A percentile compares a stretch with the other conserved stretches of the same genome.
Evolutionary conservation across 2,113 vertebrate genomes (phyloP).

Genomic region (Pluvianellus socialis): DNA sequence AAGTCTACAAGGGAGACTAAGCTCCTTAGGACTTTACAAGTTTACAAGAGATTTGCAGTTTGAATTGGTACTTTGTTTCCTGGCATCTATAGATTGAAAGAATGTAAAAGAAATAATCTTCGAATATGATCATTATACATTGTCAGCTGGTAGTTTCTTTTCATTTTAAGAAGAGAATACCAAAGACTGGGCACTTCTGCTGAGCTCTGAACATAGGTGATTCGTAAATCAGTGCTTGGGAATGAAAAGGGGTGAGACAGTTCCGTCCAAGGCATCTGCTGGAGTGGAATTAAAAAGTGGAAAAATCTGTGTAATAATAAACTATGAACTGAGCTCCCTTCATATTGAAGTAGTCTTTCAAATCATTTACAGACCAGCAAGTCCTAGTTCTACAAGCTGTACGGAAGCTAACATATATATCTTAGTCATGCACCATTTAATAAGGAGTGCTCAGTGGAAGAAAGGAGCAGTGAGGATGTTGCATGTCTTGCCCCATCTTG

Average conservation of each 20-base stretch:
- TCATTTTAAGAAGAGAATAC: neutral
- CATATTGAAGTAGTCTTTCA: neutral
- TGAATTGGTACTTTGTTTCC: slow-evolving; percentile 47
- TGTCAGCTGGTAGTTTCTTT: neutral
- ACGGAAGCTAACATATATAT: neutral
- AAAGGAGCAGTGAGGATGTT: neutral
- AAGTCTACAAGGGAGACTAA: slow-evolving; percentile 6
- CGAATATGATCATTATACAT: neutral
- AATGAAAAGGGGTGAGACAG: neutral
- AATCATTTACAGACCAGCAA: neutral
- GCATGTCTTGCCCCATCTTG: rapidly evolving
- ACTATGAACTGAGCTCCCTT: neutral
- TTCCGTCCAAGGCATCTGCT: neutral
- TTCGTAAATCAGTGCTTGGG: neutral
- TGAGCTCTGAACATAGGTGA: neutral
- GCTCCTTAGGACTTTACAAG: slow-evolving; percentile 35
- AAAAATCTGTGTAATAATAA: neutral
- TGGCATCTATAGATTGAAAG: neutral
- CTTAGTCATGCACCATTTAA: neutral
- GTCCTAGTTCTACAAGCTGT: neutral
- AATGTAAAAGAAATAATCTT: neutral
- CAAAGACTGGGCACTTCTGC: neutral
- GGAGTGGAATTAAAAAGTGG: neutral
- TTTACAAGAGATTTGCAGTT: slow-evolving; percentile 39
- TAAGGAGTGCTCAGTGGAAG: neutral